Evolutionary conservation across 2,888 invertebrate species (phyloP).

Genomic region (Drosophila paramelanica): DNA sequence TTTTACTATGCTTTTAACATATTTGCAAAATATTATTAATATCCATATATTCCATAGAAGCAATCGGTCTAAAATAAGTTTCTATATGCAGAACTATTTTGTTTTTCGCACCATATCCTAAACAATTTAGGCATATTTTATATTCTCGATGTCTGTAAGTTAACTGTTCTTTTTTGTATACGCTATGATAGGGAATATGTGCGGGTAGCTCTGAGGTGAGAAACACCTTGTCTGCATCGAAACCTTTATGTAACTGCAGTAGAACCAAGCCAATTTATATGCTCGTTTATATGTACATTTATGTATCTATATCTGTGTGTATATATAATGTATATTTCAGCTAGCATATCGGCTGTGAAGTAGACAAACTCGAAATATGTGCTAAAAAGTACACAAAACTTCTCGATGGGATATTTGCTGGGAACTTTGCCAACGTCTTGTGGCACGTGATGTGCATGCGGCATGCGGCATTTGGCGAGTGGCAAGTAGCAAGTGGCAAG

Average conservation of each 20-base stretch:
- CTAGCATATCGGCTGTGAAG: slow-evolving; percentile 32
- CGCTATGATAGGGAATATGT: not conserved
- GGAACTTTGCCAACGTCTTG: slow-evolving; percentile 63
- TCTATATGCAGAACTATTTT: too few relatives aligned
- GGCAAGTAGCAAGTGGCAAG: slow-evolving; percentile 26
- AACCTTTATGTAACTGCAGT: slow-evolving; percentile 17
- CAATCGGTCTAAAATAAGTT: too few relatives aligned
- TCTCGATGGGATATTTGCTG: slow-evolving; percentile 64
- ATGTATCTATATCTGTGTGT: slow-evolving; percentile 15
- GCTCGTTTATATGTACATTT: slow-evolving; percentile 10
- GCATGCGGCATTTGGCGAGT: slow-evolving; percentile 25
- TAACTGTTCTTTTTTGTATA: not conserved
- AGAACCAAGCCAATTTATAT: slow-evolving; percentile 12
- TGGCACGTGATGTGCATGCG: slow-evolving; percentile 72
- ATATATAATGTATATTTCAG: slow-evolving; percentile 25
- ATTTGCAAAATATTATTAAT: too few relatives aligned
- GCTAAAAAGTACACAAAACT: slow-evolving; percentile 70
- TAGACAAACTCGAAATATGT: slow-evolving; percentile 64
- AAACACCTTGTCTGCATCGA: not conserved
- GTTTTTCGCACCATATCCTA: too few relatives aligned
- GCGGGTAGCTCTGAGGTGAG: not conserved
- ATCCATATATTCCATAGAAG: too few relatives aligned
- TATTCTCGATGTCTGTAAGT: too few relatives aligned
- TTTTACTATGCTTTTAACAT: too few relatives aligned
- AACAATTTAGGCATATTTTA: too few relatives aligned